A percentile compares a stretch with the other conserved stretches of the same genome.
These are phyloP conservation scores for Sympetrum striolatum DNA, from an alignment of 2,888 invertebrate genomes.

Conservation along the genomic window DNA sequence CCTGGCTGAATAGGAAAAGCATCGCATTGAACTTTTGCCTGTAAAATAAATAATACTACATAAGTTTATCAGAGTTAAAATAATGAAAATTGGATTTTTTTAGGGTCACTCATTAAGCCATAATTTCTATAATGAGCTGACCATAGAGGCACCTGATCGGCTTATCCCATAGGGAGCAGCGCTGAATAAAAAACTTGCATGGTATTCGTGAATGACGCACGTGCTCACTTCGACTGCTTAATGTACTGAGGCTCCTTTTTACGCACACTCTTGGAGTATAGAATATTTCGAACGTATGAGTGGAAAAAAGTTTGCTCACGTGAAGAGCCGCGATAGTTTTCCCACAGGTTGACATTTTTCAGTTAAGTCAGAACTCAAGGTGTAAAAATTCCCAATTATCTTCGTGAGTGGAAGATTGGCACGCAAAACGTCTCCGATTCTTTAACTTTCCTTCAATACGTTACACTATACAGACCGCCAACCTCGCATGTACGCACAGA, in stretches of 20 bases:
- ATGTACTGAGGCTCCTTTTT: neutral
- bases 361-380: neutral
- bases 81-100: neutral
- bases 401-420: neutral
- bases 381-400: neutral
- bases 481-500: neutral
- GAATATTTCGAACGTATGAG: neutral
- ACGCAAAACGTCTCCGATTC: neutral
- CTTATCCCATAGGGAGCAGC: neutral
- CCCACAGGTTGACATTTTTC: conserved; percentile 9
- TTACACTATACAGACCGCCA: neutral
- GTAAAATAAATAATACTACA: neutral
- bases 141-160: neutral
- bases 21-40: neutral
- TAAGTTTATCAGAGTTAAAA: neutral
- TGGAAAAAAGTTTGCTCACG: neutral
- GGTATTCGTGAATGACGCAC: neutral
- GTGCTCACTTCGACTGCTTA: neutral
- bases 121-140: neutral
- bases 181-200: neutral
- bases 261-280: neutral
- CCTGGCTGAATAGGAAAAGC: neutral
- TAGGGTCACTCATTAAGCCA: neutral
- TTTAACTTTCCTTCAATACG: neutral
- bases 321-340: neutral